Evolutionary conservation across 1,140 invertebrate genomes (phyloP).

Genomic region (Bombyx mori): DNA sequence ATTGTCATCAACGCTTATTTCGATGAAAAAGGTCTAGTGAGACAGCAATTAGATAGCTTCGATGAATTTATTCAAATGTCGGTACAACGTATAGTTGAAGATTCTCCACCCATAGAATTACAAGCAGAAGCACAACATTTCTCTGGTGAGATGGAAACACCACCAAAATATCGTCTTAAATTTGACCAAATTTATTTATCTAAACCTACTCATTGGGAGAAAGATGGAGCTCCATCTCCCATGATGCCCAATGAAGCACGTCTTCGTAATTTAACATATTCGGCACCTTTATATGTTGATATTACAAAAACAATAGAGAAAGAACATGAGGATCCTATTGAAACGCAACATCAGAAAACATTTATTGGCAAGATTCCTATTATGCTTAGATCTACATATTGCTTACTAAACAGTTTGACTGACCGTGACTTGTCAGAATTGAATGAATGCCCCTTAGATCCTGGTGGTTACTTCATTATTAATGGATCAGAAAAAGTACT

Average conservation of each 20-base stretch:
- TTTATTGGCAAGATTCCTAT: conserved; percentile 99
- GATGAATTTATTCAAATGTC: conserved; percentile 99
- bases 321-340: conserved; percentile 91
- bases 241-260: conserved; percentile 99
- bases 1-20: conserved; percentile 99
- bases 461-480: conserved; percentile 97
- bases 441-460: conserved; percentile 98
- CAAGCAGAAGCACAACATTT: conserved; percentile 98
- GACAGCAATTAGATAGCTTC: conserved; percentile 98
- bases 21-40: conserved; percentile 98
- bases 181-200: conserved; percentile 99
- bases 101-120: conserved; percentile 96
- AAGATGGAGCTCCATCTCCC: conserved; percentile 97
- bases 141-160: conserved; percentile 91
- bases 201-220: conserved; percentile 99
- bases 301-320: conserved; percentile 96
- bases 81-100: conserved; percentile 98
- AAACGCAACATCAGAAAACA: conserved; percentile 96
- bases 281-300: conserved; percentile 98
- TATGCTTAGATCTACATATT: conserved; percentile 98
- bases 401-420: conserved; percentile 91
- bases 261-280: conserved; percentile 91
- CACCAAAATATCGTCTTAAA: conserved; percentile 92
- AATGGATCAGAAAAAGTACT: conserved; percentile 97
- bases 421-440: conserved; percentile 99